Conservation (phyloP, 2,797 vertebrate species). For the Gallinago solitaria region DNA sequence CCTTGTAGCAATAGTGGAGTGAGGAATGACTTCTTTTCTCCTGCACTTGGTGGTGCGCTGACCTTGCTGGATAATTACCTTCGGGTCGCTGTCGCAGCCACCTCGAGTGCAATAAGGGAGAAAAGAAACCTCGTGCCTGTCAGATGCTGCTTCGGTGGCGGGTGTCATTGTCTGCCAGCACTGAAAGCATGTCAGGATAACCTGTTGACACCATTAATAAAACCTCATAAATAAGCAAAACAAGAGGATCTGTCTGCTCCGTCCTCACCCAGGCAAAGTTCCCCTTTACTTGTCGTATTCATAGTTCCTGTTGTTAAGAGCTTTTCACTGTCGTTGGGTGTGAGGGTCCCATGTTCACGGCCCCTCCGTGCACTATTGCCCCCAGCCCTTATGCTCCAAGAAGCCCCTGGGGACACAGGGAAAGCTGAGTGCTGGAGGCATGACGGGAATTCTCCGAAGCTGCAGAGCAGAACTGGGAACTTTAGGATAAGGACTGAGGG, state of each 20-base stretch:
- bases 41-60: background rate
- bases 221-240: background rate
- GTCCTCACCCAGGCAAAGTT: background rate
- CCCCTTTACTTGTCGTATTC: background rate
- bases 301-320: background rate
- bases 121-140: background rate
- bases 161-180: background rate
- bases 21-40: background rate
- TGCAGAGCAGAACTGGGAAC: background rate
- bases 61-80: conserved; percentile 53
- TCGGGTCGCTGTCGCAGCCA: background rate
- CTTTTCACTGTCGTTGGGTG: background rate
- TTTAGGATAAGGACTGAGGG: rapidly evolving
- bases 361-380: rapidly evolving
- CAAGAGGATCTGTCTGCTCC: rapidly evolving
- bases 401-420: too few relatives aligned
- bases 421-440: background rate
- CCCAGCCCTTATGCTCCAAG: rapidly evolving
- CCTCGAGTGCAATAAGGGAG: background rate
- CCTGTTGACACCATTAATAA: background rate
- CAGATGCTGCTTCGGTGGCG: background rate
- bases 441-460: background rate
- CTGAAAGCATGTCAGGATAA: background rate
- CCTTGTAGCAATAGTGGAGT: background rate
- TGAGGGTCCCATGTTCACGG: rapidly evolving